A percentile compares a stretch with the other conserved stretches of the same genome.
phyloP scores from a whole-genome alignment of 2,797 vertebrate genomes.

The Acomys russatus region DNA sequence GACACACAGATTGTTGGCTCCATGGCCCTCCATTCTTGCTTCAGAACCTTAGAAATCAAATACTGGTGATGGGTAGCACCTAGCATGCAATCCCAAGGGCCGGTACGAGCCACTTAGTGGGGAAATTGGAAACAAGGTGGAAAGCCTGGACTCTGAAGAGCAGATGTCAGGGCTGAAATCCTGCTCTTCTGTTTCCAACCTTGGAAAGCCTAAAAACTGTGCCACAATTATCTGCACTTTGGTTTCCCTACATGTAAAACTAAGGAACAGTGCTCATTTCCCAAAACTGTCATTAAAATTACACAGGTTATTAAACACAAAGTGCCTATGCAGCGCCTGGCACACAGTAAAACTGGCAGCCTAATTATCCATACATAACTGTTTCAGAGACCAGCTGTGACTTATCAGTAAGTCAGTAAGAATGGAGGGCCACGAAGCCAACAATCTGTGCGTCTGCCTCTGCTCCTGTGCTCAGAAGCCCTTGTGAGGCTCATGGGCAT shows the following conservation, averaged over 20 bases:
- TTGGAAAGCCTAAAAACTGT: neutral
- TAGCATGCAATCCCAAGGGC: neutral
- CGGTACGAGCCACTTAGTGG: neutral
- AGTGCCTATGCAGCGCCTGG: neutral
- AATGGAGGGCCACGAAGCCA: too few relatives aligned
- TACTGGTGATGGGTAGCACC: neutral
- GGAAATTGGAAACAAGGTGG: neutral
- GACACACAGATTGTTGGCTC: neutral
- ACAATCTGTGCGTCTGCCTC: too few relatives aligned
- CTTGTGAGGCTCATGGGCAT: too few relatives aligned
- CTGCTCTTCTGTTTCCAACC: neutral
- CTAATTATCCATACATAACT: neutral
- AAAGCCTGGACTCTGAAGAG: neutral
- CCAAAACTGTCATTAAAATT: neutral
- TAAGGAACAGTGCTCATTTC: neutral
- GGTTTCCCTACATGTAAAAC: neutral
- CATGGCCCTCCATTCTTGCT: neutral
- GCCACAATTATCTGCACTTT: neutral
- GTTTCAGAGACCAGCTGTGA: neutral
- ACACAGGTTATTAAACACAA: neutral
- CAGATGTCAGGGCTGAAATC: neutral
- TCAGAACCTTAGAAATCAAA: neutral
- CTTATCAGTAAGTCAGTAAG: neutral
- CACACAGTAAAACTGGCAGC: neutral
- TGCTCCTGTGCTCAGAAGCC: too few relatives aligned